These are phyloP conservation scores for Rhogogaster chlorosoma DNA, from an alignment of 2,888 invertebrate species.

Conservation along the genomic window DNA sequence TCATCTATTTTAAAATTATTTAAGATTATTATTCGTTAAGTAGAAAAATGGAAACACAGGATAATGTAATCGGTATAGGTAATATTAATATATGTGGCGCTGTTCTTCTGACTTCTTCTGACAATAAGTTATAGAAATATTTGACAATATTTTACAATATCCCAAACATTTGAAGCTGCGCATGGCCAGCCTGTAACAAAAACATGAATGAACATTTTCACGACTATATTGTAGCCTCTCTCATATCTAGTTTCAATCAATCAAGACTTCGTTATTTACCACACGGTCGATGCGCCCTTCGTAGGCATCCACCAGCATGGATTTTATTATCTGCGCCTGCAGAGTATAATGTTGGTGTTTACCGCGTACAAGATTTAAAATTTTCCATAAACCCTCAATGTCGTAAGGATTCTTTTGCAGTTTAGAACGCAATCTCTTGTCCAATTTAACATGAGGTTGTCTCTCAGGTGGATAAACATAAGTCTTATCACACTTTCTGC, in stretches of 20 bases:
- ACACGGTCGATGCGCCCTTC: not conserved
- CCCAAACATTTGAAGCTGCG: conserved; percentile 2
- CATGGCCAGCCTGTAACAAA: not conserved
- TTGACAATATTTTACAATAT: conserved; percentile 1
- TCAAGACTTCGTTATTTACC: not conserved
- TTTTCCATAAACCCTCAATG: conserved; percentile 42
- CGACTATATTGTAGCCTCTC: not conserved
- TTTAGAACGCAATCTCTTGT: conserved; percentile 6
- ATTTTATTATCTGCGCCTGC: conserved; percentile 18
- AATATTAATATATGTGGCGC: not conserved
- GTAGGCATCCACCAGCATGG: conserved; percentile 13
- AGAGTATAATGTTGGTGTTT: conserved; percentile 33
- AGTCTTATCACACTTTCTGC: conserved; percentile 21
- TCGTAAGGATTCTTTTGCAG: conserved; percentile 43
- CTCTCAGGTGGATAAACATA: conserved; percentile 12
- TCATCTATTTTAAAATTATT: not conserved
- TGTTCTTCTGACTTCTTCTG: not conserved
- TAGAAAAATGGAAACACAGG: not conserved
- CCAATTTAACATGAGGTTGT: not conserved
- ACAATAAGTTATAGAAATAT: not conserved
- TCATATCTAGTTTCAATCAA: not conserved
- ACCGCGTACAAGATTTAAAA: conserved; percentile 28
- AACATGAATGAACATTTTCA: not conserved
- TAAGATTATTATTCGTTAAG: not conserved
- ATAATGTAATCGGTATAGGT: not conserved